These are phyloP conservation scores for Drosophila mulleri DNA, from an alignment of 2,888 invertebrate species.

Conservation along the genomic window DNA sequence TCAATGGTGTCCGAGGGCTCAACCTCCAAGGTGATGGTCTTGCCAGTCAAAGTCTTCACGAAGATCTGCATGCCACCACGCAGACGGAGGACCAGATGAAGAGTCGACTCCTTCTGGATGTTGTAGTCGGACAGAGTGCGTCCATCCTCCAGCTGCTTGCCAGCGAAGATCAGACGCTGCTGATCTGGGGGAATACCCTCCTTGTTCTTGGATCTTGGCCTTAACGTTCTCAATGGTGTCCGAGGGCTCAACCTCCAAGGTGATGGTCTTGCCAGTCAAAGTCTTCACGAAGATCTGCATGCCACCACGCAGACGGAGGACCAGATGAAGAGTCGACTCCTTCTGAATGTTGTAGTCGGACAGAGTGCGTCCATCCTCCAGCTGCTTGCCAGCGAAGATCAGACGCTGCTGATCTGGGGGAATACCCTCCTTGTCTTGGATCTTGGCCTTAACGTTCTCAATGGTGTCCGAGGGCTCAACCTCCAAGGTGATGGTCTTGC, in stretches of 20 bases:
- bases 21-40: slow-evolving; percentile 77
- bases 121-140: slow-evolving; percentile 65
- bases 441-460: slow-evolving; percentile 25
- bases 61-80: slow-evolving; percentile 73
- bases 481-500: slow-evolving; percentile 73
- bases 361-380: slow-evolving; percentile 44
- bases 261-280: slow-evolving; percentile 74
- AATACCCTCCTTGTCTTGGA: slow-evolving; percentile 51
- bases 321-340: slow-evolving; percentile 66
- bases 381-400: slow-evolving; percentile 78
- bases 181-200: slow-evolving; percentile 77
- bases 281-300: slow-evolving; percentile 74
- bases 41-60: slow-evolving; percentile 76
- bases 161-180: slow-evolving; percentile 76
- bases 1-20: slow-evolving; percentile 52
- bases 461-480: slow-evolving; percentile 46
- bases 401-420: too few relatives aligned
- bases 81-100: slow-evolving; percentile 68
- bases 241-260: slow-evolving; percentile 56
- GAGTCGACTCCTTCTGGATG: slow-evolving; percentile 62
- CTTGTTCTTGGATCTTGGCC: slow-evolving; percentile 26
- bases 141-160: slow-evolving; percentile 73
- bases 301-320: slow-evolving; percentile 12
- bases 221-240: slow-evolving; percentile 42
- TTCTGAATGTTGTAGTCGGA: slow-evolving; percentile 82